Percentiles rank a stretch among this genome's conserved stretches.
Evolutionary conservation across 2,797 vertebrate genomes (phyloP).

Genomic region (Enteromius thamalakanensis): DNA sequence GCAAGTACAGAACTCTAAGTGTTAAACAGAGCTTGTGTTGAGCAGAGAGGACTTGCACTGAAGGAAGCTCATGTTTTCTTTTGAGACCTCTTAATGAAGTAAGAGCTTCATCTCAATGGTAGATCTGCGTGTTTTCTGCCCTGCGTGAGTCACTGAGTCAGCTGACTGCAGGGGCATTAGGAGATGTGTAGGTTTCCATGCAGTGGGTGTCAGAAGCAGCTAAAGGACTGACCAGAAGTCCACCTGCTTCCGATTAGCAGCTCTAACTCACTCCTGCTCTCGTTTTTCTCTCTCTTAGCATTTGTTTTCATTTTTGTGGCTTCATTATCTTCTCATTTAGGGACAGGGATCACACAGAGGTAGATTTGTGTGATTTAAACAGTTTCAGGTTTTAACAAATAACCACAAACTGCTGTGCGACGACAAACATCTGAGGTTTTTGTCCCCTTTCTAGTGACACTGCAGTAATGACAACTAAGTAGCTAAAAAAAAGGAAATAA

Average conservation of each 20-base stretch:
- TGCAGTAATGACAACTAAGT: background rate
- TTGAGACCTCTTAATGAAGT: conserved; percentile 1
- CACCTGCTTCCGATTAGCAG: conserved; percentile 61
- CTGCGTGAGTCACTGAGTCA: conserved; percentile 38
- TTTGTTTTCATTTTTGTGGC: conserved; percentile 51
- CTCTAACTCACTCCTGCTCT: conserved; percentile 41
- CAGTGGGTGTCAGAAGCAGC: conserved; percentile 51
- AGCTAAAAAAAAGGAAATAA: background rate
- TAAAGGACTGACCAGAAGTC: conserved; percentile 47
- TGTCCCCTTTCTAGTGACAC: background rate
- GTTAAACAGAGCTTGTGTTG: background rate
- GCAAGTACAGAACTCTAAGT: background rate
- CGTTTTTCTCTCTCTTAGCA: conserved; percentile 41
- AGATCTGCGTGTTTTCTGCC: conserved; percentile 40
- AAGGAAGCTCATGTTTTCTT: conserved; percentile 1
- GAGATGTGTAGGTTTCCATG: conserved; percentile 63
- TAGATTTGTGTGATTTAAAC: conserved; percentile 53
- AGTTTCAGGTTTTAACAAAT: conserved; percentile 54
- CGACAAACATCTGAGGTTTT: background rate
- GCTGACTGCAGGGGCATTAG: conserved; percentile 52
- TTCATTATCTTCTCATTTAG: conserved; percentile 49
- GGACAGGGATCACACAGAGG: conserved; percentile 42
- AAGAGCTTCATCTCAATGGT: conserved; percentile 29
- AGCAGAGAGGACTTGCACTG: background rate
- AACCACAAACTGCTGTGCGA: background rate